Conservation (phyloP, 2,888 invertebrate genomes). For the Microctonus brassicae region DNA sequence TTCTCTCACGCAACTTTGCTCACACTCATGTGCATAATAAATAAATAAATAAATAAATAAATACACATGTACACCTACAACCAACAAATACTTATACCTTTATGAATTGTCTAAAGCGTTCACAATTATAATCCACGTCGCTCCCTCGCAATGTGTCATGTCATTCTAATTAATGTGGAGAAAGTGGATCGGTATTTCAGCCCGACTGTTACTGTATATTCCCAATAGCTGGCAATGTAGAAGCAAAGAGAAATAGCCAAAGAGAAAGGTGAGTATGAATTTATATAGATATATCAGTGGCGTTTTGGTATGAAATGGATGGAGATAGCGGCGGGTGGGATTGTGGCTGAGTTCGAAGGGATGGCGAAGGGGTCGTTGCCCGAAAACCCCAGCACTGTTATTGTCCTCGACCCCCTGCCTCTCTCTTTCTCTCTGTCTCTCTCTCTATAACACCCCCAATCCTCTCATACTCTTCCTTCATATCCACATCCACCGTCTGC, state of each 20-base stretch:
- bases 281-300: background rate
- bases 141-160: constrained; percentile 30
- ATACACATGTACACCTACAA: too few species aligned
- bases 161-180: constrained; percentile 48
- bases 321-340: constrained; percentile 17
- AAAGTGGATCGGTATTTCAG: constrained; percentile 45
- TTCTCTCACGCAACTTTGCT: too few species aligned
- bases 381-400: constrained; percentile 68
- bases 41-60: too few species aligned
- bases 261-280: constrained; percentile 9
- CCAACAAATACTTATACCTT: too few species aligned
- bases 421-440: constrained; percentile 45
- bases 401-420: constrained; percentile 59
- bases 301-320: constrained; percentile 27
- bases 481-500: constrained; percentile 30
- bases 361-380: constrained; percentile 67
- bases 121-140: background rate
- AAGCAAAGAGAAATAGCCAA: background rate
- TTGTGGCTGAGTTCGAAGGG: constrained; percentile 56
- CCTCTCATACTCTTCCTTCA: constrained; percentile 31
- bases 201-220: constrained; percentile 32
- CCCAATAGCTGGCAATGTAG: background rate
- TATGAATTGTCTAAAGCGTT: background rate
- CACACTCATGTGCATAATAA: background rate
- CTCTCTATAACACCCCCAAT: constrained; percentile 38